phyloP scores from a whole-genome alignment of 53 echinoderm and acorn worm species.

The Zoroaster sp. region DNA sequence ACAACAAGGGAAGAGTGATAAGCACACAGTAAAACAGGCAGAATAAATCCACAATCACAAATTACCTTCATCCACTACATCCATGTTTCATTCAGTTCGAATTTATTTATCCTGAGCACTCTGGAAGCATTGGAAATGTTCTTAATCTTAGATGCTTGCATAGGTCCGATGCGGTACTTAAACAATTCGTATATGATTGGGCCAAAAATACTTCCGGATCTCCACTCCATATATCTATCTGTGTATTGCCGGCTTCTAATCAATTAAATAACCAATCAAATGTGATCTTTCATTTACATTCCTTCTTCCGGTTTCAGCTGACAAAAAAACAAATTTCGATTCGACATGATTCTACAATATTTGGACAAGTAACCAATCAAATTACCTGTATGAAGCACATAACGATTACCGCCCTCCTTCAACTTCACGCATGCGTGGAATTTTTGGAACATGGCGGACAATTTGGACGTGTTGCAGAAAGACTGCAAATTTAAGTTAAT shows the following conservation, averaged over 20 bases:
- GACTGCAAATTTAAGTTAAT: conserved; percentile 43
- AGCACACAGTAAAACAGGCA: no score
- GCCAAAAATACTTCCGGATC: conserved; percentile 25
- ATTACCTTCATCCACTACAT: no score
- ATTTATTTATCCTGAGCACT: no score
- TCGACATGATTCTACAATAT: background rate
- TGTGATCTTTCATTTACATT: background rate
- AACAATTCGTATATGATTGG: background rate
- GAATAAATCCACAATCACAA: no score
- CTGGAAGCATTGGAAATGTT: no score
- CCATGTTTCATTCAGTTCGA: no score
- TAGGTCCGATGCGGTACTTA: no score
- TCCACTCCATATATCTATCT: background rate
- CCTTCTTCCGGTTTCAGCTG: background rate
- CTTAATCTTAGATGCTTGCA: no score
- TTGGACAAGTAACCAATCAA: conserved; percentile 18
- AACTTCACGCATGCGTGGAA: conserved; percentile 5
- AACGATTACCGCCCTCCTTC: background rate
- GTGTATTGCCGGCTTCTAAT: background rate
- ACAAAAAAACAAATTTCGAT: conserved; percentile 13
- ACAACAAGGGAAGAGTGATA: no score
- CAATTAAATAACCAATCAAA: conserved; percentile 5
- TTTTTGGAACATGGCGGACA: conserved; percentile 43
- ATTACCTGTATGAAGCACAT: background rate
- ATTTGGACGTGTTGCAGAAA: conserved; percentile 49